phyloP scores from a whole-genome alignment of 2,113 vertebrate genomes.

The Tragelaphus imberbis region DNA sequence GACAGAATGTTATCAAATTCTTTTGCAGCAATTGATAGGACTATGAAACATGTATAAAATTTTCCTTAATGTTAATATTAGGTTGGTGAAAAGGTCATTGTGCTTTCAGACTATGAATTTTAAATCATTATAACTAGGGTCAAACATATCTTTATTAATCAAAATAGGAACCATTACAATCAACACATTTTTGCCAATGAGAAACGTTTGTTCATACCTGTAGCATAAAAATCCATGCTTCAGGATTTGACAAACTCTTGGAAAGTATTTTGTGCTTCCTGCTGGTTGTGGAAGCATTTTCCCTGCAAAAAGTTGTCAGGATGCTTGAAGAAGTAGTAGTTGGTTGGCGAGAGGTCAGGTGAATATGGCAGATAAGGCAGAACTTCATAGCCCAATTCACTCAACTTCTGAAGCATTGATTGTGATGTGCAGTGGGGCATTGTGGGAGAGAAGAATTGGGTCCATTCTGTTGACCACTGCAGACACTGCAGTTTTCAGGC shows the following conservation, averaged over 20 bases:
- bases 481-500: neutral
- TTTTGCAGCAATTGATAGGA: neutral
- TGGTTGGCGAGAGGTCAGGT: neutral
- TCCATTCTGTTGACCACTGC: neutral
- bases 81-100: neutral
- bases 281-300: neutral
- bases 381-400: neutral
- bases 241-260: neutral
- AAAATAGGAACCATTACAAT: neutral
- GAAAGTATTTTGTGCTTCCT: neutral
- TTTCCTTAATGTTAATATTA: neutral
- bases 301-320: neutral
- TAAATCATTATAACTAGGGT: neutral
- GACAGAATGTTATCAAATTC: neutral
- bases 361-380: neutral
- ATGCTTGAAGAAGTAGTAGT: neutral
- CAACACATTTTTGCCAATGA: neutral
- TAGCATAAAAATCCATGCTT: neutral
- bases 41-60: neutral
- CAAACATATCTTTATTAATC: neutral
- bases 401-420: neutral
- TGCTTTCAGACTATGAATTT: neutral
- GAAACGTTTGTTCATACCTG: neutral
- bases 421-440: neutral
- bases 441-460: neutral